phyloP scores from a whole-genome alignment of 1,140 invertebrate species.

The Cotesia chilonis region DNA sequence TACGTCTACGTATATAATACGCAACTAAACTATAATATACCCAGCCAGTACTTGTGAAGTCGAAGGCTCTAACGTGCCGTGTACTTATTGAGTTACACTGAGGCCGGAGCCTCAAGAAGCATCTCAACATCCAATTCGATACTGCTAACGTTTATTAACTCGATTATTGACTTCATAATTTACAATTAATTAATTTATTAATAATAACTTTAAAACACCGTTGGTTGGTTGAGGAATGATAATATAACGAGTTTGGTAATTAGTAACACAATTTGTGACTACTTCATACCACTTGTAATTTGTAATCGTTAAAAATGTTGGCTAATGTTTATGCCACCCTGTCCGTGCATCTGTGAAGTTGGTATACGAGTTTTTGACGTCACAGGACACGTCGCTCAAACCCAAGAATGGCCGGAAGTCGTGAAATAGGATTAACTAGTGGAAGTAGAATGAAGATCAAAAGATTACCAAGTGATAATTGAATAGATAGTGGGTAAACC shows the following conservation, averaged over 20 bases:
- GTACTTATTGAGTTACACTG: constrained; percentile 11
- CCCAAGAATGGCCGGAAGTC: constrained; percentile 64
- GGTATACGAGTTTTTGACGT: constrained; percentile 49
- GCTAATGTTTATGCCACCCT: constrained; percentile 28
- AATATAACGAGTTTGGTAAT: no score
- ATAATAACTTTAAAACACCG: background rate
- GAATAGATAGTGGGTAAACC: constrained; percentile 57
- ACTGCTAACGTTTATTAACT: constrained; percentile 8
- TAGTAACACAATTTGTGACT: no score
- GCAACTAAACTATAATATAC: no score
- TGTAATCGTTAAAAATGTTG: constrained; percentile 11
- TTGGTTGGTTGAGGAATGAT: no score
- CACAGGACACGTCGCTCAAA: constrained; percentile 66
- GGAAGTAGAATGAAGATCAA: constrained; percentile 47
- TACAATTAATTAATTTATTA: background rate
- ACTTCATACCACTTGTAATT: no score
- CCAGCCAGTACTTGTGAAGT: background rate
- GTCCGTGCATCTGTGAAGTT: constrained; percentile 51
- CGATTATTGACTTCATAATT: background rate
- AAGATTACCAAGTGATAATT: constrained; percentile 63
- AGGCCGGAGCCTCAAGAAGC: background rate
- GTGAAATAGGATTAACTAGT: constrained; percentile 64
- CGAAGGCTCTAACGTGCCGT: background rate
- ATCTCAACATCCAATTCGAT: constrained; percentile 15
- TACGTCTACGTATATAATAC: background rate